Base-by-base conservation (phyloP, 2,113 vertebrate species). In the Charadrius vociferus region DNA sequence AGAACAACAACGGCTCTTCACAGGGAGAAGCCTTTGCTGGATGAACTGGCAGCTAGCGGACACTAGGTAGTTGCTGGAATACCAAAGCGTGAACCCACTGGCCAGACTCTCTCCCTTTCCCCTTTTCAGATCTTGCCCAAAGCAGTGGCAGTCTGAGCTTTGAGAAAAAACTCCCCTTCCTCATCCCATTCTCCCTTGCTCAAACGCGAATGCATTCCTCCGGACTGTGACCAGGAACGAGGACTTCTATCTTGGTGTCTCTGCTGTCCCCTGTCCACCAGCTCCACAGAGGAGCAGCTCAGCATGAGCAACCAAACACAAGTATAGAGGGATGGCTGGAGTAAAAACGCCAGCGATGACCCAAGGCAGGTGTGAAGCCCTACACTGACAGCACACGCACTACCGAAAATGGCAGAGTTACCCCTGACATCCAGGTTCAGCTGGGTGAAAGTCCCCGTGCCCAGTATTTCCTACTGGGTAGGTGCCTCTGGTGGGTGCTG, bases 291-390 rank as follows among this genome's bases (percentile, higher is more conserved):
- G n/a, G 5, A 59, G 30, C n/a, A 55, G 27, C n/a, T 73, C 66
- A 29, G 7, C 17, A 26, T 6, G 19, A 68, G 41, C 14, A 62
- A 10, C 1, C 2, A 68, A 70, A 80, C 32, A 41, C 22, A 50
- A 32, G 36, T 8, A 52, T 1, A 5, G 58, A 67, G 59, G 41
- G 15, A 32, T 14, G 18, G 29, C 52, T 68, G 34, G 19, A 72
- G 53, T 17, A 30, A 87, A 87, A 72, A 61, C 4, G 20, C 24
- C 7, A 49, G 15, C 24, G 63, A 23, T 12, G 29, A 45, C 26
- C 37, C 12, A 27, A 39, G 21, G n/a, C 0, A 53, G n/a, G 26
- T 5, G 6, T 1, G 0, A 74, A 85, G 22, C 10, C 43, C 29
- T 52, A 32, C 14, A 30, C 8, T 6, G 18, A 65, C 61, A 79